phyloP scores from a whole-genome alignment of 1,140 invertebrate genomes.

The Ptiloglossa arizonensis region DNA sequence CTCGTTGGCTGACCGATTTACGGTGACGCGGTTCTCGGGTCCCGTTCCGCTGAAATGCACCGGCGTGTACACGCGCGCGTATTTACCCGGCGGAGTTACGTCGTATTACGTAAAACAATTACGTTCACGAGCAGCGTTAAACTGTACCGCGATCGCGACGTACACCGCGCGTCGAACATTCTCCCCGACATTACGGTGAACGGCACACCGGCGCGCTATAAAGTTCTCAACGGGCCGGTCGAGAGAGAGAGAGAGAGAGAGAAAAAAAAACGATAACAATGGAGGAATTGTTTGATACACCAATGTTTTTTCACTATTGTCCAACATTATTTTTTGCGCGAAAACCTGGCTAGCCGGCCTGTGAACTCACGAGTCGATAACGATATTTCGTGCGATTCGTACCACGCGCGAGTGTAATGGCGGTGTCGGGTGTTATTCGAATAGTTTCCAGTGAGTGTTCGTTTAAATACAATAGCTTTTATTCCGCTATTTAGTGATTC shows the following conservation, averaged over 20 bases:
- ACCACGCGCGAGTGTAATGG: too few relatives aligned
- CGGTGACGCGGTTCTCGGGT: constrained; percentile 28
- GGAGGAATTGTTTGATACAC: not conserved
- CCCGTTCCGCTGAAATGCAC: constrained; percentile 32
- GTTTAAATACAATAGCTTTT: too few relatives aligned
- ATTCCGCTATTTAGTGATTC: too few relatives aligned
- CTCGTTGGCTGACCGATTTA: constrained; percentile 47
- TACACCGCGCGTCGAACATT: not conserved
- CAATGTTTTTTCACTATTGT: constrained; percentile 11
- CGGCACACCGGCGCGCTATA: constrained; percentile 1
- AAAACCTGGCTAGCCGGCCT: not conserved
- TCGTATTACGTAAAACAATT: constrained; percentile 36
- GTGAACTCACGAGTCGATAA: not conserved
- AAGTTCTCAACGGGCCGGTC: constrained; percentile 4
- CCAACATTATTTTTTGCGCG: not conserved
- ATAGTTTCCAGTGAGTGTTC: too few relatives aligned
- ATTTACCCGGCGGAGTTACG: not conserved
- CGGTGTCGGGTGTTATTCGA: too few relatives aligned
- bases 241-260: too few relatives aligned
- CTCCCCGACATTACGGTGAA: not conserved
- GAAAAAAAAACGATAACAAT: constrained; percentile 29
- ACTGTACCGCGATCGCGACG: not conserved
- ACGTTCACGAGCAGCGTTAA: not conserved
- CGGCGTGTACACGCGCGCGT: not conserved
- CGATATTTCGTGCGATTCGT: too few relatives aligned